Evolutionary conservation across 2,888 invertebrate species (phyloP), one percentile per base, ranked within the genome.

Genomic region (Allolobophora icterica): DNA sequence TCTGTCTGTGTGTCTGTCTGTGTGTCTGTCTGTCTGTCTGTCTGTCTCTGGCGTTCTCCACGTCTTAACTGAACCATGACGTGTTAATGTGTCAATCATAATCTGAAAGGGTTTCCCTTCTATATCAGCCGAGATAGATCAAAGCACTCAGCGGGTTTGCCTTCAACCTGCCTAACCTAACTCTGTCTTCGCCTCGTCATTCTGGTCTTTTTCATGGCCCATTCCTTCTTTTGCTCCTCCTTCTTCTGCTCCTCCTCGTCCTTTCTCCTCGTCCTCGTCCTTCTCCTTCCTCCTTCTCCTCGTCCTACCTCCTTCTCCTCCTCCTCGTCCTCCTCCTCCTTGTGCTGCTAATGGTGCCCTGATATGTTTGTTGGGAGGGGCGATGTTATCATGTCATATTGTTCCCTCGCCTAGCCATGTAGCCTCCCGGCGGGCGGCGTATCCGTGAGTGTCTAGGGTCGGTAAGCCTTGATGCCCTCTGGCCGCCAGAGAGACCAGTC

Each of bases 181-280:
- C 71, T 34, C 58, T 40, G 19, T 58, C 38, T 15, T 11, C 90
- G 58, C 6, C 17, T 34, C 35, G 17, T 19, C 52, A 24, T 45
- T n/a, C 24, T n/a, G 24, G 15, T 1, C 90, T 52, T 35, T 90
- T 71, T 52, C 17, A 21, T 21, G 11, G 30, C 71, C 30, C 71
- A n/a, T 90, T 40, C 45, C 90, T 90, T n/a, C 87, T 87, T 15
- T 15, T 87, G n/a, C 87, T 87, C 87, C 87, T 87, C n/a, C 87
- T 87, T n/a, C 87, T 87, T n/a, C 87, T 90, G 84, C 83, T 34
- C 58, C 83, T 83, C 90, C 38, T 38, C n/a, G 34, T 90, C 42
- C 33, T 34, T n/a, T n/a, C 1, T 15, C 6, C 30, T 30, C 40
- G 1, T 89, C 33, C 5, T 24, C 40, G 3, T 4, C 89, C 40